Percentiles rank a stretch among this genome's conserved stretches.
These are phyloP conservation scores for Melanerpes formicivorus DNA, from an alignment of 2,113 vertebrate species.

Conservation along the genomic window DNA sequence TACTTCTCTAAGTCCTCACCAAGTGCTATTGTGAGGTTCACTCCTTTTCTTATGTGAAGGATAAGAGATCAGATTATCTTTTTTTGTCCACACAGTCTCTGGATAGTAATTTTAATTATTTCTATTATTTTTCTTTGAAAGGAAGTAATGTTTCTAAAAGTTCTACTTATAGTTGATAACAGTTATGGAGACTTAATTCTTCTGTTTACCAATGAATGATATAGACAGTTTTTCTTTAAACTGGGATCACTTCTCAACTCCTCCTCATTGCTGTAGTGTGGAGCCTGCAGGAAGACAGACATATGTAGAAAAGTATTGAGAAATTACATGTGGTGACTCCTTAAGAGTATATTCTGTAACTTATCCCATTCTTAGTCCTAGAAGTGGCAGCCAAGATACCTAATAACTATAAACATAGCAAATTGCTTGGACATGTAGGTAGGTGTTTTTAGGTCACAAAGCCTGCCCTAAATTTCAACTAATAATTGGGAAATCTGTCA, in stretches of 20 bases:
- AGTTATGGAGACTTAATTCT: not conserved
- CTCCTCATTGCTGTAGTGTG: not conserved
- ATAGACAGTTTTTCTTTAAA: not conserved
- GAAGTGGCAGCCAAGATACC: not conserved
- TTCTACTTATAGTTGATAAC: not conserved
- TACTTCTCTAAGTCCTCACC: not conserved
- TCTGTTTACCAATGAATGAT: not conserved
- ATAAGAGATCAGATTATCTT: not conserved
- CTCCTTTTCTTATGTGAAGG: not conserved
- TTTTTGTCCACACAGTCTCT: not conserved
- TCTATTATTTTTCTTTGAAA: not conserved
- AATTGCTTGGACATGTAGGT: not conserved
- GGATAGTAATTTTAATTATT: not conserved
- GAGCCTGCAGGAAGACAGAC: not conserved
- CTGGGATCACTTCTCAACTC: not conserved
- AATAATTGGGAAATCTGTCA: not conserved
- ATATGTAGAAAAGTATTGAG: not conserved
- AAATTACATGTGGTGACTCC: not conserved
- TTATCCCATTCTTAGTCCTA: not conserved
- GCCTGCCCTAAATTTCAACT: not conserved
- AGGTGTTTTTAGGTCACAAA: not conserved
- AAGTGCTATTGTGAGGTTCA: not conserved
- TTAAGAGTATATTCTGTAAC: not conserved
- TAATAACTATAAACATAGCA: not conserved
- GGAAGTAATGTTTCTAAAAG: not conserved